These are phyloP conservation scores for Zosterops hypoxanthus DNA, from an alignment of 2,113 vertebrate species.

Conservation along the genomic window DNA sequence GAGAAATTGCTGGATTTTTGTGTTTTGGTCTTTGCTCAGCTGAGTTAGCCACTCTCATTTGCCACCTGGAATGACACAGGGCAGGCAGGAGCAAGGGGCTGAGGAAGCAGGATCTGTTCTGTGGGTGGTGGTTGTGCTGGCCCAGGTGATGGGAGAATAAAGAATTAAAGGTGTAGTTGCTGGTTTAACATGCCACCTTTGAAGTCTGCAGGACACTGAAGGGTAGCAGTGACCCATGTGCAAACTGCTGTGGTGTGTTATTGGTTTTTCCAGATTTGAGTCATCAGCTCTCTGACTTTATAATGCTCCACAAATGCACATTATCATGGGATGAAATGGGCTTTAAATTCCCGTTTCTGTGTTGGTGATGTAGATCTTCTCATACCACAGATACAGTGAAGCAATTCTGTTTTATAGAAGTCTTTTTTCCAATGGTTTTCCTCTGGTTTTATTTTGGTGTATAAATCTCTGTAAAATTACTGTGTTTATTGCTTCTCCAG, in stretches of 20 bases:
- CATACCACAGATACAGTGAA: accelerated
- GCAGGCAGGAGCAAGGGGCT: neutral
- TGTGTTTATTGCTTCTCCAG: neutral
- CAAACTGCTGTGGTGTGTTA: accelerated
- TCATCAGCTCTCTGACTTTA: neutral
- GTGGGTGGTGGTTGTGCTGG: neutral
- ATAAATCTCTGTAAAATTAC: neutral
- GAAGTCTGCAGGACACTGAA: neutral
- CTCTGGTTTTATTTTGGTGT: neutral
- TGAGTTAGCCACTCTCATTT: neutral
- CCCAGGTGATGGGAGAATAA: neutral
- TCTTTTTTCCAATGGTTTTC: neutral
- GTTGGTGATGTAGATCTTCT: neutral
- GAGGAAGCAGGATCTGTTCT: neutral
- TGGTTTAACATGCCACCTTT: neutral
- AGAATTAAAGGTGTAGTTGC: neutral
- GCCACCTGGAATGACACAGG: neutral
- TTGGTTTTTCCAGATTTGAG: neutral
- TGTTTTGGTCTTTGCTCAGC: neutral
- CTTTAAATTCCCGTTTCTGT: neutral
- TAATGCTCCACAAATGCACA: neutral
- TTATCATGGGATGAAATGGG: neutral
- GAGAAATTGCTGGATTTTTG: neutral
- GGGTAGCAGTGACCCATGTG: neutral
- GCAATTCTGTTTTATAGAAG: neutral